A percentile compares a stretch with the other conserved stretches of the same genome.
Conservation (phyloP, 2,888 invertebrate species). For the Hermaeophaga mercurialis region DNA sequence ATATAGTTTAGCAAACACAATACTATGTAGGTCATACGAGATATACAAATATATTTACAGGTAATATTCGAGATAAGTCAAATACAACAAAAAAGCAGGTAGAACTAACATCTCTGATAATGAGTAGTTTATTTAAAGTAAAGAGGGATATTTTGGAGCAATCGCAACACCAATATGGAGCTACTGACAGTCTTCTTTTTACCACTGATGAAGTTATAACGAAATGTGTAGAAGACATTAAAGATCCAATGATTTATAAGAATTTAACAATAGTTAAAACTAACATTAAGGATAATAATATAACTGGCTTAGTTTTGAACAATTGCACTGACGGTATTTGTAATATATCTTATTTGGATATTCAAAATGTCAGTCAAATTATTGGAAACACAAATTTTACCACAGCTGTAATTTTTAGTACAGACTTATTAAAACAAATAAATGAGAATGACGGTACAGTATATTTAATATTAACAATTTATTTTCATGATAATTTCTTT, state of each 20-base stretch:
- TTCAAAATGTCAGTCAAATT: constrained; percentile 23
- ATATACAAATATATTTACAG: too few species aligned
- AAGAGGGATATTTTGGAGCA: constrained; percentile 32
- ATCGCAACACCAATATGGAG: constrained; percentile 34
- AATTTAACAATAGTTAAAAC: constrained; percentile 59
- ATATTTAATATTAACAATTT: constrained; percentile 37
- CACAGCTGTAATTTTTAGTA: constrained; percentile 38
- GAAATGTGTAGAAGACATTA: constrained; percentile 4
- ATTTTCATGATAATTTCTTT: constrained; percentile 41
- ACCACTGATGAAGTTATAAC: constrained; percentile 49
- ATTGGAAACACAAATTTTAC: constrained; percentile 21
- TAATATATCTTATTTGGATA: constrained; percentile 47
- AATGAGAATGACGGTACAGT: constrained; percentile 19
- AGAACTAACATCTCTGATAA: constrained; percentile 55
- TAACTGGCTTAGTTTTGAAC: constrained; percentile 52
- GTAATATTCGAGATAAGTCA: not conserved
- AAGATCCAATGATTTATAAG: constrained; percentile 50
- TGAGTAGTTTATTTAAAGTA: constrained; percentile 57
- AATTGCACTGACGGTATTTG: constrained; percentile 47
- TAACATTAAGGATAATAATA: constrained; percentile 49
- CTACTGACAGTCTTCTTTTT: constrained; percentile 40
- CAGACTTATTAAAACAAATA: constrained; percentile 37
- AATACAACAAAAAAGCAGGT: constrained; percentile 49
- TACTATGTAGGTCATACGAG: too few species aligned
- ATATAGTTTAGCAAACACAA: too few species aligned